Evolutionary conservation across 2,797 vertebrate species (phyloP).

Genomic region (Notamacropus eugenii): DNA sequence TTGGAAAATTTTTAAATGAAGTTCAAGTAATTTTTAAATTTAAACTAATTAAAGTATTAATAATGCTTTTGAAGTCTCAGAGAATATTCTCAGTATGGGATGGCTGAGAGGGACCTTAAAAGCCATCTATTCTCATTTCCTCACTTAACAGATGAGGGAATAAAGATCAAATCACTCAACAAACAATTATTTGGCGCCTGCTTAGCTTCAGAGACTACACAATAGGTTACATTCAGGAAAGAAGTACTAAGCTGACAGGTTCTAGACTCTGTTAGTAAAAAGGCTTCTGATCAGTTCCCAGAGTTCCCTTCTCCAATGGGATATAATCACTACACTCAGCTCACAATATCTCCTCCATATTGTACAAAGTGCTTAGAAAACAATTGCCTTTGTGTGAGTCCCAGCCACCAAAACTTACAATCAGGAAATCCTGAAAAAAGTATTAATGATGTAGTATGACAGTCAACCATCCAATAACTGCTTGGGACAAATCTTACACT

Average conservation of each 20-base stretch:
- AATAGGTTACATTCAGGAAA: background rate
- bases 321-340: rapidly evolving
- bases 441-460: background rate
- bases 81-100: background rate
- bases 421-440: background rate
- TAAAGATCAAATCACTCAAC: background rate
- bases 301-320: background rate
- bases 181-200: background rate
- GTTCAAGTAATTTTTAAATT: background rate
- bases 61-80: background rate
- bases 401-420: background rate
- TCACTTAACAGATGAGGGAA: background rate
- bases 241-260: background rate
- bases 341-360: background rate
- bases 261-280: background rate
- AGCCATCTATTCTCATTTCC: background rate
- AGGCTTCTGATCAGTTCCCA: background rate
- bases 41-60: background rate
- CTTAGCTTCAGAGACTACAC: background rate
- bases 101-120: background rate
- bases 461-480: background rate
- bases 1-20: background rate
- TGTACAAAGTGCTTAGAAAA: background rate
- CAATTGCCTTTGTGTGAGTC: background rate
- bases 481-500: background rate